Conservation (phyloP, 2,113 vertebrate genomes). For the Chrysochloris asiatica region DNA sequence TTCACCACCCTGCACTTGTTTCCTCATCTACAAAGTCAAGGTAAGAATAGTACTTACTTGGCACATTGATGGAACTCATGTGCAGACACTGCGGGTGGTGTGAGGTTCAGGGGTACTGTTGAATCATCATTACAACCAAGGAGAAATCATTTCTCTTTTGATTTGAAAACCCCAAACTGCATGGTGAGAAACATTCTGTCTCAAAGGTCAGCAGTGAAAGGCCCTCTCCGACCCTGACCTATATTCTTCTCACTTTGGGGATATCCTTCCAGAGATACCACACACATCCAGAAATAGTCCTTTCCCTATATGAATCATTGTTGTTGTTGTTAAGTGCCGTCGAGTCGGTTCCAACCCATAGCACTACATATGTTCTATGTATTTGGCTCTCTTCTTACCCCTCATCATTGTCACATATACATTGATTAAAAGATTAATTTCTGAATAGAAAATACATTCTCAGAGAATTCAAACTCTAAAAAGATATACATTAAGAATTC, state of each 20-base stretch:
- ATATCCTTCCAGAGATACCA: background rate
- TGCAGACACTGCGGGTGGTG: background rate
- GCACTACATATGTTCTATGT: background rate
- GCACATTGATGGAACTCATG: background rate
- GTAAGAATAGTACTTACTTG: too few species aligned
- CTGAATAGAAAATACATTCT: background rate
- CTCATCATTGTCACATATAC: background rate
- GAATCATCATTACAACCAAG: background rate
- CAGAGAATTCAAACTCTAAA: background rate
- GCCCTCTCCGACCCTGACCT: background rate
- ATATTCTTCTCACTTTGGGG: accelerated
- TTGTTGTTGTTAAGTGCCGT: too few species aligned
- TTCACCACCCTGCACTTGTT: background rate
- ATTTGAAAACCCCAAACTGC: slow-evolving; percentile 18
- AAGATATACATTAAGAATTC: background rate
- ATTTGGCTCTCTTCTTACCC: background rate
- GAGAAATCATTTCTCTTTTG: background rate
- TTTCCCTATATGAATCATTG: background rate
- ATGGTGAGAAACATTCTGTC: background rate
- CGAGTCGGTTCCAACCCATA: too few species aligned
- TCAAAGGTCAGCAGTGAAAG: background rate
- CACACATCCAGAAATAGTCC: background rate
- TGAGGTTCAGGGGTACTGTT: too few species aligned
- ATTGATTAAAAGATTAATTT: background rate
- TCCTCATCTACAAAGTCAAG: background rate